These are phyloP conservation scores for Eristalinus sepulchralis DNA, from an alignment of 2,888 invertebrate genomes.

Conservation along the genomic window DNA sequence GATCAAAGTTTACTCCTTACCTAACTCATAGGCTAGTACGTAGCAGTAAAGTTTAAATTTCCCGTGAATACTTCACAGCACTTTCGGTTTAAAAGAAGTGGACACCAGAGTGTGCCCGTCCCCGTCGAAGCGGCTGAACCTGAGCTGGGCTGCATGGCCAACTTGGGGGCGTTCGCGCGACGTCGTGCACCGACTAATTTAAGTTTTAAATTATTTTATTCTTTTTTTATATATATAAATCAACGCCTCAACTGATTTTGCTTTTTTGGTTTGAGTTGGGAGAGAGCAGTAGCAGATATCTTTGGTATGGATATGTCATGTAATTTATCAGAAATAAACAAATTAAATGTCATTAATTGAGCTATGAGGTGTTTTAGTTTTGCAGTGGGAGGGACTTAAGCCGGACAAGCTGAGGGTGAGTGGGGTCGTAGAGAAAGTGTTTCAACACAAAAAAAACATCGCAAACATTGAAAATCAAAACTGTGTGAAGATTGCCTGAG, in stretches of 20 bases:
- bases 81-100: not conserved
- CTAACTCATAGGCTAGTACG: not conserved
- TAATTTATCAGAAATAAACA: conserved; percentile 41
- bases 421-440: not conserved
- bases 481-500: too few species aligned
- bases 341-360: not conserved
- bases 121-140: not conserved
- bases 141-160: not conserved
- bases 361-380: not conserved
- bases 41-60: conserved; percentile 4
- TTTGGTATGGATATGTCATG: conserved; percentile 3
- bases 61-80: not conserved
- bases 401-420: not conserved
- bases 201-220: conserved; percentile 35
- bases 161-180: not conserved
- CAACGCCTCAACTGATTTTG: not conserved
- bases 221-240: not conserved
- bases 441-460: too few species aligned
- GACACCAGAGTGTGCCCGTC: not conserved
- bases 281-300: not conserved
- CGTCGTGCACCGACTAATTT: conserved; percentile 9
- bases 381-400: not conserved
- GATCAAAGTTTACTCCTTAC: not conserved
- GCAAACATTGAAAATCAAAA: too few species aligned
- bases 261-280: not conserved